Conservation (phyloP, 2,113 vertebrate species). For the Misgurnus mizolepis region DNA sequence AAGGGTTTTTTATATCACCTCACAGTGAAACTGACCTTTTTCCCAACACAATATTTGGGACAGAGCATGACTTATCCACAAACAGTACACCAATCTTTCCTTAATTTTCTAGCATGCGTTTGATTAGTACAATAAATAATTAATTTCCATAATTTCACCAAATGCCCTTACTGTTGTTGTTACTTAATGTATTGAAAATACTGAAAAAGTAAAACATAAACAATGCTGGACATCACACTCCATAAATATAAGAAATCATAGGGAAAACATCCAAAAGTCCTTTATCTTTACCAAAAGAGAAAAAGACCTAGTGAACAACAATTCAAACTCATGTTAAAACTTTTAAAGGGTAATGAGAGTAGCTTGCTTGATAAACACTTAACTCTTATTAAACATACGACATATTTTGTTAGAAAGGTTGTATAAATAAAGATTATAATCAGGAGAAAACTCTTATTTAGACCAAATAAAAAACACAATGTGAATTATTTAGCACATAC, state of each 20-base stretch:
- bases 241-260: neutral
- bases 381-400: too few relatives aligned
- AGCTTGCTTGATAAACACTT: too few relatives aligned
- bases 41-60: neutral
- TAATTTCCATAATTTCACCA: neutral
- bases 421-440: too few relatives aligned
- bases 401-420: neutral
- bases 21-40: constrained; percentile 13
- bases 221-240: neutral
- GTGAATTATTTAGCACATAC: neutral
- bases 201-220: neutral
- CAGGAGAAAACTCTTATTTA: too few relatives aligned
- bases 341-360: neutral
- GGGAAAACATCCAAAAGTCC: neutral
- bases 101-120: neutral
- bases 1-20: neutral
- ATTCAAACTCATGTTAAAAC: neutral
- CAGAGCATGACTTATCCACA: neutral
- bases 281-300: neutral
- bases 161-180: neutral
- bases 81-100: neutral
- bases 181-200: neutral
- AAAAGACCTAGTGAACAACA: neutral
- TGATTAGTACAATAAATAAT: neutral
- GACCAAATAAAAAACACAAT: too few relatives aligned